Evolutionary conservation across 2,113 vertebrate genomes (phyloP).

Genomic region (Embiotoca jacksoni): DNA sequence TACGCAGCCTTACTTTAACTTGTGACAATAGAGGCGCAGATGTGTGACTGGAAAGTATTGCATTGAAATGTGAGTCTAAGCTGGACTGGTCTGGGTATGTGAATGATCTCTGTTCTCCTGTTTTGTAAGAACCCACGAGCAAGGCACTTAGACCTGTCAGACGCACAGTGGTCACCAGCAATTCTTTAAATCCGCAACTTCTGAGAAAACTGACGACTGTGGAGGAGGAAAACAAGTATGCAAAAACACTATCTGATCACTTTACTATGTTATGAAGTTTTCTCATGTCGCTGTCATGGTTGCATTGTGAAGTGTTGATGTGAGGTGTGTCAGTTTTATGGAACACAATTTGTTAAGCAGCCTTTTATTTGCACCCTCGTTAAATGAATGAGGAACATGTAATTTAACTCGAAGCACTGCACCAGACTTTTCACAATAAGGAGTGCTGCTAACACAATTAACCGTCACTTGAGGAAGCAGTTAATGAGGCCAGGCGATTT

Average conservation of each 20-base stretch:
- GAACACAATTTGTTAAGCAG: constrained; percentile 8
- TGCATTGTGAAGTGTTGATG: constrained; percentile 7
- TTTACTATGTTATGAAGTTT: constrained; percentile 1
- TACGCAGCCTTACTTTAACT: neutral
- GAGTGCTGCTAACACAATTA: constrained; percentile 27
- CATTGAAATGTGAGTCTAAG: too few species aligned
- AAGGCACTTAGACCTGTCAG: neutral
- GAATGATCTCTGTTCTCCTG: too few species aligned
- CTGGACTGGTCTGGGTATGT: too few species aligned
- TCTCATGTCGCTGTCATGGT: constrained; percentile 2
- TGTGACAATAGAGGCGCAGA: too few species aligned
- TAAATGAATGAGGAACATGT: constrained; percentile 13
- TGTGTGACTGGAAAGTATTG: too few species aligned
- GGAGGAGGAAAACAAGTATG: neutral
- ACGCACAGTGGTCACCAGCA: neutral
- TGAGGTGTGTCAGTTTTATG: neutral
- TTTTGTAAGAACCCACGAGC: neutral
- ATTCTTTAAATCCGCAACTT: neutral
- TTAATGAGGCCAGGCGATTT: constrained; percentile 34
- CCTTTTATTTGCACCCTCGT: constrained; percentile 13
- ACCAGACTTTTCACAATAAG: constrained; percentile 47
- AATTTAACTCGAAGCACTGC: constrained; percentile 19
- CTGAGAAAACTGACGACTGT: neutral
- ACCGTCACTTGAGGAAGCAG: constrained; percentile 33
- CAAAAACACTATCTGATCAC: neutral